phyloP scores from a whole-genome alignment of 2,113 vertebrate genomes.

The Numida meleagris region DNA sequence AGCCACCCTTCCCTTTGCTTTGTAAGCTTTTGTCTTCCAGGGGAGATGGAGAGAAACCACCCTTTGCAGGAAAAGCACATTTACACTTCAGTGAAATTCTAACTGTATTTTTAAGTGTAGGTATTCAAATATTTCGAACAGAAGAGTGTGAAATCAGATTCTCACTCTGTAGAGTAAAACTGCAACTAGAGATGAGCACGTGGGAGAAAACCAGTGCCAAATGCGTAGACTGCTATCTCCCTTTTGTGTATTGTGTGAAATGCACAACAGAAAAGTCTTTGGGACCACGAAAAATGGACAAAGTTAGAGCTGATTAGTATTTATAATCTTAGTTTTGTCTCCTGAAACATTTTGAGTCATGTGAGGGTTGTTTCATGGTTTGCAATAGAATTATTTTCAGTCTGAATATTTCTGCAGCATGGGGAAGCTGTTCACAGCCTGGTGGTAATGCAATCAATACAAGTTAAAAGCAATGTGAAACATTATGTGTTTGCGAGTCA shows the following conservation, averaged over 20 bases:
- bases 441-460: not conserved
- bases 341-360: not conserved
- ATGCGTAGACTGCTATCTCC: not conserved
- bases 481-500: slow-evolving; percentile 58
- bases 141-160: not conserved
- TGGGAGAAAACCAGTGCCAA: not conserved
- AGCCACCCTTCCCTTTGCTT: not conserved
- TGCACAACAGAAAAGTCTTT: not conserved
- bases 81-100: not conserved
- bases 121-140: not conserved
- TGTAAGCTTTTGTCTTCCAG: not conserved
- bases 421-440: not conserved
- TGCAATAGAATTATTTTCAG: not conserved
- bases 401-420: not conserved
- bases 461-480: slow-evolving; percentile 30
- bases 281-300: not conserved
- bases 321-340: not conserved
- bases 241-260: not conserved
- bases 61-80: not conserved
- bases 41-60: not conserved
- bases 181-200: rapidly evolving
- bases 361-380: not conserved
- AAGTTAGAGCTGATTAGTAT: not conserved
- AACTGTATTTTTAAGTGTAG: not conserved
- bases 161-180: not conserved